Conservation (phyloP, 2,797 vertebrate genomes). For the Knipowitschia caucasica region DNA sequence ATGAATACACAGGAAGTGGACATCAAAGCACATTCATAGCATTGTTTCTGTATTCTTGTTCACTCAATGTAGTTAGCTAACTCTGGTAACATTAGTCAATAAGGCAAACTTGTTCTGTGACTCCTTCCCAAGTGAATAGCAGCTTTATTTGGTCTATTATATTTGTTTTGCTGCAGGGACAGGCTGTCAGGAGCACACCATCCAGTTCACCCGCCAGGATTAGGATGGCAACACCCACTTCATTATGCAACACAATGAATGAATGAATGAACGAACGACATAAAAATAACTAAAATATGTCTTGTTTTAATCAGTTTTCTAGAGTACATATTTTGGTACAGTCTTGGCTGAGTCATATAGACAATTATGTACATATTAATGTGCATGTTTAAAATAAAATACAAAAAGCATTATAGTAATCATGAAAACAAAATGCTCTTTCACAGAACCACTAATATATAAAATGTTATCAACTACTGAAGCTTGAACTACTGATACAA, state of each 20-base stretch:
- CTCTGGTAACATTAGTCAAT: slow-evolving; percentile 1
- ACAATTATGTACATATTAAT: too few species aligned
- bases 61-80: slow-evolving; percentile 7
- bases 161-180: slow-evolving; percentile 20
- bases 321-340: neutral
- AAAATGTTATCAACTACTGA: too few species aligned
- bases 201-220: slow-evolving; percentile 4
- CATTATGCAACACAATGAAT: slow-evolving; percentile 12
- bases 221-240: slow-evolving; percentile 33
- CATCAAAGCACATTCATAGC: slow-evolving; percentile 10
- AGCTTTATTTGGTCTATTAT: slow-evolving; percentile 31
- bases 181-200: slow-evolving; percentile 24
- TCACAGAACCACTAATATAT: too few species aligned
- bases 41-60: slow-evolving; percentile 9
- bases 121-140: slow-evolving; percentile 29
- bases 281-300: neutral
- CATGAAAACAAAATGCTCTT: too few species aligned
- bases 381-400: too few species aligned
- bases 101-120: slow-evolving; percentile 22
- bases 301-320: neutral
- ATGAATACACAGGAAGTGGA: slow-evolving; percentile 7
- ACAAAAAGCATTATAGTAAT: too few species aligned
- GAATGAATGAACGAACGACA: neutral
- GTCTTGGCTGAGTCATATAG: too few species aligned
- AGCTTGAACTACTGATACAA: too few species aligned